Evolutionary conservation across 1,140 invertebrate species (phyloP).

Genomic region (Trissolcus basalis): DNA sequence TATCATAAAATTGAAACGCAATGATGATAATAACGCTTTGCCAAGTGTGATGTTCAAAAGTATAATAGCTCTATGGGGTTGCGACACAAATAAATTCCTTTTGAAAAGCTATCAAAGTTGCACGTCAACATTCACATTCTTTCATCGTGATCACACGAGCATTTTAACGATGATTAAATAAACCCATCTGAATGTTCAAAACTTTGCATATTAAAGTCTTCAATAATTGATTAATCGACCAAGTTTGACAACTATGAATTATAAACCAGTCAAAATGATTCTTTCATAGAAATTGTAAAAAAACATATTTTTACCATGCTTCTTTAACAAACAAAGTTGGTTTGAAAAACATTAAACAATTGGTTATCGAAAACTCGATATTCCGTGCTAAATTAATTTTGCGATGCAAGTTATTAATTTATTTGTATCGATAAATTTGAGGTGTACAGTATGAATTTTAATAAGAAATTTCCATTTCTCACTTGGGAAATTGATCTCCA

Average conservation of each 20-base stretch:
- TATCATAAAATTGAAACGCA: too few relatives aligned
- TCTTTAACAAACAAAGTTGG: too few relatives aligned
- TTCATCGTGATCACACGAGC: slow-evolving; percentile 32
- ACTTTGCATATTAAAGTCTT: slow-evolving; percentile 42
- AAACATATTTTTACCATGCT: too few relatives aligned
- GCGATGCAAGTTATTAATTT: slow-evolving; percentile 11
- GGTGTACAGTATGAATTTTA: slow-evolving; percentile 44
- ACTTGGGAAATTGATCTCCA: slow-evolving; percentile 52
- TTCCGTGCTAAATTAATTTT: background rate
- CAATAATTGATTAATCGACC: slow-evolving; percentile 50
- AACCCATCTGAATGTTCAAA: slow-evolving; percentile 34
- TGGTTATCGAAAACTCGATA: too few relatives aligned
- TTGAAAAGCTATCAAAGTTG: slow-evolving; percentile 32
- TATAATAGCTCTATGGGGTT: slow-evolving; percentile 1
- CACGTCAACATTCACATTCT: slow-evolving; percentile 30
- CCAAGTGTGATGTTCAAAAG: slow-evolving; percentile 20
- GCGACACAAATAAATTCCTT: slow-evolving; percentile 36
- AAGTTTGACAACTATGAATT: slow-evolving; percentile 12
- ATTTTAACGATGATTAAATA: slow-evolving; percentile 43
- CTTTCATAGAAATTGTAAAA: too few relatives aligned
- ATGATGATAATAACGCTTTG: too few relatives aligned
- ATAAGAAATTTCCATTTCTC: slow-evolving; percentile 56
- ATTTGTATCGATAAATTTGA: slow-evolving; percentile 56
- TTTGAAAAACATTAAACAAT: too few relatives aligned
- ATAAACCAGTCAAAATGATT: too few relatives aligned